A percentile compares a stretch with the other conserved stretches of the same genome.
Conservation (phyloP, 1,140 invertebrate genomes). For the Drosophila baimaii region DNA sequence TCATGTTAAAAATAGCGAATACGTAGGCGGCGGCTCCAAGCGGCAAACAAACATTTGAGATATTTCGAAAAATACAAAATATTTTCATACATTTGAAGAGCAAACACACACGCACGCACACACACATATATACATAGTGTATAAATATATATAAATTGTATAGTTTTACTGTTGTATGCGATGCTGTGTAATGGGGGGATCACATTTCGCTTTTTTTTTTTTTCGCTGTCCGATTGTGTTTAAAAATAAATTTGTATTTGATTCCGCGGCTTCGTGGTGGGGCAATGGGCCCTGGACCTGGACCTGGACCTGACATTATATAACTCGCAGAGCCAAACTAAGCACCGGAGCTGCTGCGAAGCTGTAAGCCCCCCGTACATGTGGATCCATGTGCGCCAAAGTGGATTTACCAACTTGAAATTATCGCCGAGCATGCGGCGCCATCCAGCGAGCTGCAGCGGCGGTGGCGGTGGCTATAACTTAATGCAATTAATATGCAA, state of each 20-base stretch:
- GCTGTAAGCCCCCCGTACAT: slow-evolving; percentile 68
- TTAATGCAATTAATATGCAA: slow-evolving; percentile 84
- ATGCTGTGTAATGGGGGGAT: slow-evolving; percentile 38
- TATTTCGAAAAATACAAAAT: slow-evolving; percentile 44
- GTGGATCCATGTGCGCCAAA: slow-evolving; percentile 78
- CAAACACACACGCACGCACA: slow-evolving; percentile 14
- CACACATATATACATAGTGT: neutral
- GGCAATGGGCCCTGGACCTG: neutral
- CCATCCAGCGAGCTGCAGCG: slow-evolving; percentile 42
- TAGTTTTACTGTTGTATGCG: slow-evolving; percentile 17
- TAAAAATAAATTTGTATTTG: slow-evolving; percentile 47
- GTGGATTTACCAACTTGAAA: slow-evolving; percentile 81
- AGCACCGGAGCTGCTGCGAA: slow-evolving; percentile 58
- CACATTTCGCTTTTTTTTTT: slow-evolving; percentile 40
- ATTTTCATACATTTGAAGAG: slow-evolving; percentile 33
- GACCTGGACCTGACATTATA: slow-evolving; percentile 11
- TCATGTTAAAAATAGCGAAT: slow-evolving; percentile 69
- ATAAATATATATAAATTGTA: slow-evolving; percentile 20
- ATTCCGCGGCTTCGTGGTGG: slow-evolving; percentile 18
- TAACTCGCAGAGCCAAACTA: slow-evolving; percentile 56
- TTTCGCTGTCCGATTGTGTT: slow-evolving; percentile 39
- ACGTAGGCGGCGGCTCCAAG: slow-evolving; percentile 44
- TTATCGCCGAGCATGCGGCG: slow-evolving; percentile 78
- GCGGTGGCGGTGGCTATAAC: slow-evolving; percentile 69
- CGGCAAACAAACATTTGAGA: slow-evolving; percentile 64